phyloP scores from a whole-genome alignment of 2,797 vertebrate genomes.

The Microhierax caerulescens region DNA sequence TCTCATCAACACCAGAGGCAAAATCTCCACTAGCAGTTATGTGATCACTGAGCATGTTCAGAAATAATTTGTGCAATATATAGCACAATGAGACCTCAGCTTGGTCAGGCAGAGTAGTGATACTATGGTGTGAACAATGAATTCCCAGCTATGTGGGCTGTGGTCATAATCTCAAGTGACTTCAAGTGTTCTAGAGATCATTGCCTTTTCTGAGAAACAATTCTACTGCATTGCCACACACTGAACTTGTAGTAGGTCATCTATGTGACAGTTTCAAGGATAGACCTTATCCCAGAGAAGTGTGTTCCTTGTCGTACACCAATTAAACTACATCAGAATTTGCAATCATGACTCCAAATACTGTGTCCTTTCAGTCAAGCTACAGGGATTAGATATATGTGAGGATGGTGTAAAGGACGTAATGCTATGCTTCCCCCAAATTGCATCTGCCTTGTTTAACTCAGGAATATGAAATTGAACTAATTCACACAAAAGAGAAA shows the following conservation, averaged over 20 bases:
- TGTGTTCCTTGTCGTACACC: background rate
- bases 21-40: background rate
- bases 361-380: background rate
- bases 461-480: background rate
- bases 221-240: background rate
- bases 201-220: background rate
- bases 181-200: background rate
- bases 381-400: rapidly evolving
- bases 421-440: background rate
- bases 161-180: background rate
- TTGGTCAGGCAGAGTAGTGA: background rate
- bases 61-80: background rate
- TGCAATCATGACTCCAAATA: background rate
- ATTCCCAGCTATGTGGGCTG: background rate
- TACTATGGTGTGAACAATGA: background rate
- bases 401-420: background rate
- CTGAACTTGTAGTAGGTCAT: background rate
- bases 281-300: background rate
- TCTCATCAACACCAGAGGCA: background rate
- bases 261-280: background rate
- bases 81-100: background rate
- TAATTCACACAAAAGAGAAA: background rate
- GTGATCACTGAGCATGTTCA: background rate
- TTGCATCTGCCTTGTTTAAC: background rate
- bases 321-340: background rate